Evolutionary conservation across 2,888 invertebrate genomes (phyloP), one percentile per base, ranked within the genome.

Genomic region (Drosophila affinis): DNA sequence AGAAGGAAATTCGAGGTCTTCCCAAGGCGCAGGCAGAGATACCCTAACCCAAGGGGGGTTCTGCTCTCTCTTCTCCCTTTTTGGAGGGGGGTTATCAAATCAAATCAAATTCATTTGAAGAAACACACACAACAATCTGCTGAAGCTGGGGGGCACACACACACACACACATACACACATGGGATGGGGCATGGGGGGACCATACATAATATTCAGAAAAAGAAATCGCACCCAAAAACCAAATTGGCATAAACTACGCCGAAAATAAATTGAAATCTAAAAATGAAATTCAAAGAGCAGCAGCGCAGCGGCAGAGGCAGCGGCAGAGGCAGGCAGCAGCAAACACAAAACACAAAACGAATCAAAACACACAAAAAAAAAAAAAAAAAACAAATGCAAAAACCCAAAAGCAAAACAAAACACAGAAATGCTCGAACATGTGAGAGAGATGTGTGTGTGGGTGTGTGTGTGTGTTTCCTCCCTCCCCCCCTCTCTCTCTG

Each of bases 201-300:
- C 79, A 86, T 72, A 81, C 81, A 86, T 81, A 86, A 86, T 86
- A 81, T 81, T 72, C 39, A 57, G 82, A 81, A 86, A 81, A 81
- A 83, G 84, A 84, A 84, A 87, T 82, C 87, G 73, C 87, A 87
- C 72, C 77, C 81, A 73, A 78, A 85, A 68, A 72, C 78, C 84
- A 84, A 82, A 87, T 82, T 87, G 85, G 85, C 82, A 82, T 87
- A 83, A 83, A 83, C 83, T 83, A 83, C 83, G 87, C 77, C 87
- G 87, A 87, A 83, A 83, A 83, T 87, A 83, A 83, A 83, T 87
- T 87, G 76, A 77, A 83, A 81, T 83, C 85, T 81, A 81, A 85
- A 83, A 87, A 85, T 85, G 85, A 85, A 87, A 81, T 85, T 77
- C 79, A 87, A 87, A 81, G 79, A 39, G 87, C 79, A 67, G 60